A percentile compares a stretch with the other conserved stretches of the same genome.
Evolutionary conservation across 2,888 invertebrate genomes (phyloP).

Genomic region (Nomada fabriciana): DNA sequence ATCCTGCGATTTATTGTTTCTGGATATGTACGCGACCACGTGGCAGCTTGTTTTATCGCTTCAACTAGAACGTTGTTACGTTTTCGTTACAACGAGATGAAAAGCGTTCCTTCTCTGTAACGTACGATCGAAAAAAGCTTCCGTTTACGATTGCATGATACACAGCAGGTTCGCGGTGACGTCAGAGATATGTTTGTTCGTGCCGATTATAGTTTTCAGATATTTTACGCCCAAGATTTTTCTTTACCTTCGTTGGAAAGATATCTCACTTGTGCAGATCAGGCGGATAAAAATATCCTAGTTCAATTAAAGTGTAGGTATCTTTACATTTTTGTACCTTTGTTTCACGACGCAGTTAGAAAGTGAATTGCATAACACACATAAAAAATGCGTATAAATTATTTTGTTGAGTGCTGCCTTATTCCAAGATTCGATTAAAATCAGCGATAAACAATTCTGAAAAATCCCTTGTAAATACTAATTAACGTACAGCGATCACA

Average conservation of each 20-base stretch:
- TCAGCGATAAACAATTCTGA: too few species aligned
- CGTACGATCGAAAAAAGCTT: neutral
- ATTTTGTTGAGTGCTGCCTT: too few species aligned
- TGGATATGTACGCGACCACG: constrained; percentile 10
- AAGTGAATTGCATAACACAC: too few species aligned
- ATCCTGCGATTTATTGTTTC: constrained; percentile 29
- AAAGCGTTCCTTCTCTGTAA: neutral
- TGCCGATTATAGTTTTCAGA: neutral
- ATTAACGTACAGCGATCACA: neutral
- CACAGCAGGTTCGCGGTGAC: too few species aligned
- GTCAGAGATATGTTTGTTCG: neutral
- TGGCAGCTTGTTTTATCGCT: constrained; percentile 34
- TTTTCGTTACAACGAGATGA: constrained; percentile 24
- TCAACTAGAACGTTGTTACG: constrained; percentile 9
- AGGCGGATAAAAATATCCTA: too few species aligned
- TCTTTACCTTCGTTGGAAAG: too few species aligned
- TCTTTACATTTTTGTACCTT: too few species aligned
- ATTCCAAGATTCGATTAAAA: too few species aligned
- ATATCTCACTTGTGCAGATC: too few species aligned
- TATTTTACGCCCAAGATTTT: neutral
- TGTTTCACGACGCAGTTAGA: too few species aligned
- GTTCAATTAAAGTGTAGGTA: too few species aligned
- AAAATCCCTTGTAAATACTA: neutral
- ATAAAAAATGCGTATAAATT: too few species aligned
- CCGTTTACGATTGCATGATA: neutral